Conservation (phyloP, 2,797 vertebrate species). For the Acipenser transmontanus region DNA sequence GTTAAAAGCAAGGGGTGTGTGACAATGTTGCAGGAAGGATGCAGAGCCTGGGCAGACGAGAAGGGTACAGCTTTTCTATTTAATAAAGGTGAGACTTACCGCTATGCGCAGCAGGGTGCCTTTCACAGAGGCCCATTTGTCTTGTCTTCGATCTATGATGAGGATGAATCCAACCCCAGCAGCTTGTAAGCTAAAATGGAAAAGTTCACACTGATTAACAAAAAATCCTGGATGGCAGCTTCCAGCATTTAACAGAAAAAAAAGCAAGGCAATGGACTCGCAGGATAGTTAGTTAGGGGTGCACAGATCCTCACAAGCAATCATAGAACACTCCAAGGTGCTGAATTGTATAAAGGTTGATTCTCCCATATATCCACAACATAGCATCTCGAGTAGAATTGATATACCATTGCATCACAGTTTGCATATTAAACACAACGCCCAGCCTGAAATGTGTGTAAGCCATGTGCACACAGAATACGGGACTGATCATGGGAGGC, state of each 20-base stretch:
- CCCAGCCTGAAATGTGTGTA: background rate
- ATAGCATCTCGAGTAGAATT: too few species aligned
- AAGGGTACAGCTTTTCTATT: background rate
- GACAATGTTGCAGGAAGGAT: background rate
- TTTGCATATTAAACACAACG: too few species aligned
- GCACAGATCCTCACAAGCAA: too few species aligned
- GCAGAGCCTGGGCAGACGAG: background rate
- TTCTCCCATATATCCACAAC: too few species aligned
- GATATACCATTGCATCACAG: too few species aligned
- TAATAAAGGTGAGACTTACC: slow-evolving; percentile 60
- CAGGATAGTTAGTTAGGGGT: too few species aligned
- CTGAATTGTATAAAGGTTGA: too few species aligned
- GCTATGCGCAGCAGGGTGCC: slow-evolving; percentile 91
- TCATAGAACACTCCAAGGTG: too few species aligned
- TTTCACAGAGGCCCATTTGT: slow-evolving; percentile 95
- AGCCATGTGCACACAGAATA: slow-evolving; percentile 23
- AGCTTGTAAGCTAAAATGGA: slow-evolving; percentile 75
- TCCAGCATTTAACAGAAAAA: background rate
- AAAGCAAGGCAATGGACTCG: too few species aligned
- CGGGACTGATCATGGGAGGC: background rate
- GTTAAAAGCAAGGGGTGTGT: background rate
- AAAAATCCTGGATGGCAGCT: slow-evolving; percentile 13
- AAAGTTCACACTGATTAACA: slow-evolving; percentile 22
- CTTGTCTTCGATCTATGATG: slow-evolving; percentile 92
- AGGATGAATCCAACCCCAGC: slow-evolving; percentile 91